These are phyloP conservation scores for Gasteruption jaculator DNA, from an alignment of 2,888 invertebrate genomes.

Conservation along the genomic window DNA sequence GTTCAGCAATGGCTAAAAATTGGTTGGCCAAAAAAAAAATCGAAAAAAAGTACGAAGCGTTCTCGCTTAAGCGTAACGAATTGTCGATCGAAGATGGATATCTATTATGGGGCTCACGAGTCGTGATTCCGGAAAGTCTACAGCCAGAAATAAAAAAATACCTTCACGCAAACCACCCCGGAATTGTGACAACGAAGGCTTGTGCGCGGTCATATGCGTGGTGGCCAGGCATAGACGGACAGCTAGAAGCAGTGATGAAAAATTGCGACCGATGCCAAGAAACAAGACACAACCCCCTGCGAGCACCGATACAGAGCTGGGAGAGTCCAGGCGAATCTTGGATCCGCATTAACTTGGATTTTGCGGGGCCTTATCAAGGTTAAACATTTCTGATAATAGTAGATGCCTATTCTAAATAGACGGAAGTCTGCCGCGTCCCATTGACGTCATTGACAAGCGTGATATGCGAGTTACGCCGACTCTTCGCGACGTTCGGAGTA, in stretches of 20 bases:
- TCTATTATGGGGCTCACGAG: slow-evolving; percentile 13
- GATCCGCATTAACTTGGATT: slow-evolving; percentile 17
- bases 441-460: slow-evolving; percentile 16
- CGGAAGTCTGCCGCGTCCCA: slow-evolving; percentile 18
- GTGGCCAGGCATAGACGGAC: slow-evolving; percentile 12
- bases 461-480: slow-evolving; percentile 18
- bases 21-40: slow-evolving; percentile 11
- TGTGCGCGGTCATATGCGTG: no score
- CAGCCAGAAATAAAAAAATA: slow-evolving; percentile 13
- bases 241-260: slow-evolving; percentile 16
- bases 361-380: slow-evolving; percentile 24
- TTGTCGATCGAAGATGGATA: slow-evolving; percentile 15
- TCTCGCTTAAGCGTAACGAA: slow-evolving; percentile 13
- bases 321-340: slow-evolving; percentile 19
- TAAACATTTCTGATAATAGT: slow-evolving; percentile 24
- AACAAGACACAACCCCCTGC: slow-evolving; percentile 11
- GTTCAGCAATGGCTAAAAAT: slow-evolving; percentile 8
- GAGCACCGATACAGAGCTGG: slow-evolving; percentile 19
- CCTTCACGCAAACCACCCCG: slow-evolving; percentile 17
- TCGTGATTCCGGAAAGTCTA: slow-evolving; percentile 14
- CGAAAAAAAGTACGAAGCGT: slow-evolving; percentile 11
- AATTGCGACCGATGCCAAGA: slow-evolving; percentile 17
- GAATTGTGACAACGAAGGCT: no score
- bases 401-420: slow-evolving; percentile 26
- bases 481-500: slow-evolving; percentile 26